phyloP scores from a whole-genome alignment of 2,797 vertebrate genomes.

The Stomatorhinus walkeri region DNA sequence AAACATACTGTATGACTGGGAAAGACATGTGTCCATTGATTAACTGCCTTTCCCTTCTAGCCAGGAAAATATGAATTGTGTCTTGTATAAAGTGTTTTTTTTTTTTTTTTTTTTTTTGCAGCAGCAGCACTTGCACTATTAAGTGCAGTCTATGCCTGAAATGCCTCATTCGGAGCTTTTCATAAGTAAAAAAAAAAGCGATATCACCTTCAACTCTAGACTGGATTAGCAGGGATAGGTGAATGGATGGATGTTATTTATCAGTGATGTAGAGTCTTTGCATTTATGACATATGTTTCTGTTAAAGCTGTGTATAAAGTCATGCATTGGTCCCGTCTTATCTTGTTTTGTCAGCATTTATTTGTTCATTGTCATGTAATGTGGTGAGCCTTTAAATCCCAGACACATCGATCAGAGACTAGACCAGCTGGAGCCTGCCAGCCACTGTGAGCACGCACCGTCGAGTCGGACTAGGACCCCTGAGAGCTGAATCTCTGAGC shows the following conservation, averaged over 20 bases:
- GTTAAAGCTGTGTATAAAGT: background rate
- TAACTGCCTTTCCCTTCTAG: background rate
- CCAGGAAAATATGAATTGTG: background rate
- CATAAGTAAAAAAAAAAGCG: background rate
- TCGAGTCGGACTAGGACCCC: background rate
- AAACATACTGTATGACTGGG: background rate
- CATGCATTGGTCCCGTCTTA: background rate
- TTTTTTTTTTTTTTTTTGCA: background rate
- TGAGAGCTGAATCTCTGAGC: conserved; percentile 25
- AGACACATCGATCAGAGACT: background rate
- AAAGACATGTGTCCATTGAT: background rate
- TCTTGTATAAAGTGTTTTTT: background rate
- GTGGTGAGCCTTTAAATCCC: background rate
- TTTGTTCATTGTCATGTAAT: background rate
- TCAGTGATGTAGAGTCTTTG: background rate
- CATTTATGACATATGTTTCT: background rate
- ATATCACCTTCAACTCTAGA: background rate
- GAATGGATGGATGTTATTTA: background rate
- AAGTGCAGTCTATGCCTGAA: background rate
- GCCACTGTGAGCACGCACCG: background rate
- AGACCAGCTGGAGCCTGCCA: background rate
- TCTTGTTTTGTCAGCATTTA: background rate
- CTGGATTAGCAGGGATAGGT: background rate
- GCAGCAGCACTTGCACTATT: background rate
- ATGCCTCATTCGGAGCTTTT: background rate